Evolutionary conservation across 1,140 invertebrate genomes (phyloP).

Genomic region (Euschistus heros): DNA sequence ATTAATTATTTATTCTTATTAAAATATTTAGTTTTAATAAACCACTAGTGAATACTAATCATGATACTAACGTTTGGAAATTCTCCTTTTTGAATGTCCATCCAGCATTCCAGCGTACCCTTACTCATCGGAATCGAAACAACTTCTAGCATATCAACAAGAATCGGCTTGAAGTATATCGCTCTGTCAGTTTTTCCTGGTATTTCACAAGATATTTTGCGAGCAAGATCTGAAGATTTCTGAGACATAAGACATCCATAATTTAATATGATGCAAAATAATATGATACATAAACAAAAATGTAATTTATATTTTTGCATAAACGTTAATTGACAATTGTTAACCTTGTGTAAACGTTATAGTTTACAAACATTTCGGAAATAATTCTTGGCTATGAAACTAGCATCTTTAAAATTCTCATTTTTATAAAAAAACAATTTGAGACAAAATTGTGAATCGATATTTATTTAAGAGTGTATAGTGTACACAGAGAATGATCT

Average conservation of each 20-base stretch:
- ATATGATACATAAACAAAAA: no score
- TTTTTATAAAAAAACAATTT: no score
- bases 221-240: constrained; percentile 46
- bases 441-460: no score
- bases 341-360: no score
- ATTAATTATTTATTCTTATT: background rate
- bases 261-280: background rate
- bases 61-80: constrained; percentile 49
- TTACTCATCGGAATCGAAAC: constrained; percentile 46
- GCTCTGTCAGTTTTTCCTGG: constrained; percentile 45
- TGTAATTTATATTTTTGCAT: no score
- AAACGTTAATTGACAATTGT: no score
- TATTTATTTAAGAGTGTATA: no score
- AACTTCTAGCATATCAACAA: constrained; percentile 59
- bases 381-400: no score
- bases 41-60: background rate
- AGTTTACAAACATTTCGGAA: no score
- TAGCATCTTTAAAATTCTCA: no score
- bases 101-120: constrained; percentile 58
- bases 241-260: constrained; percentile 29
- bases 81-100: constrained; percentile 59
- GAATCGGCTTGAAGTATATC: constrained; percentile 54
- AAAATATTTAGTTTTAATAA: background rate
- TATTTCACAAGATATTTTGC: constrained; percentile 47
- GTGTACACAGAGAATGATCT: no score